Evolutionary conservation across 1,140 invertebrate species (phyloP), one percentile per base, ranked within the genome.

Genomic region (Leptonema lineaticorne): DNA sequence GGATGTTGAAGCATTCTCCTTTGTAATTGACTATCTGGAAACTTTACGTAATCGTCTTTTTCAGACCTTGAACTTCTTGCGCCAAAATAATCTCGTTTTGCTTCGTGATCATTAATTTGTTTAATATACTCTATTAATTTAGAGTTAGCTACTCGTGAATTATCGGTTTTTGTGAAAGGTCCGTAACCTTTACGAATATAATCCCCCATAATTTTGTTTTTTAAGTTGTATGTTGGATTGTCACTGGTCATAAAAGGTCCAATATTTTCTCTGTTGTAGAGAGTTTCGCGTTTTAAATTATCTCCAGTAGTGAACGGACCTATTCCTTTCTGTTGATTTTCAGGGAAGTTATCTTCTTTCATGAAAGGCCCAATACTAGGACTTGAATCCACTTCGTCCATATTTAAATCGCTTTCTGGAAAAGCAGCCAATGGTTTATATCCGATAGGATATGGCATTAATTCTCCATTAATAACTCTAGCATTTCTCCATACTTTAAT

Each of bases 401-500:
- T 20, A 16, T 78, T 77, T 9, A 16, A 16, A 29, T 62, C 79
- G 1, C 83, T 82, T 69, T 85, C 78, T 7, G 84, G 82, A 30
- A 85, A 80, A 37, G 83, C 87, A 66, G 83, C 83, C 9, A 85
- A 83, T 68, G 87, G 87, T 74, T 82, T 85, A 68, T 88, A 89
- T 11, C 87, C 87, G 72, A 86, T 82, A 48, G 87, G 86, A 74
- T 89, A 89, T 50, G 88, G 86, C 24, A 92, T 78, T 63, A 94
- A 75, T 76, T 90, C 86, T 46, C 90, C 90, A 73, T 94, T 93
- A 24, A 94, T 91, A 1, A 95, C 91, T 66, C 92, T 80, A 0
- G 92, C 92, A 78, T 94, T 94, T 56, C 92, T 84, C 92, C 92
- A 95, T 1, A 86, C 89, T 74, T 91, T 89, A 64, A 88, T 88